These are phyloP conservation scores for Lasioglossum vierecki DNA, from an alignment of 2,888 invertebrate species.

Conservation along the genomic window DNA sequence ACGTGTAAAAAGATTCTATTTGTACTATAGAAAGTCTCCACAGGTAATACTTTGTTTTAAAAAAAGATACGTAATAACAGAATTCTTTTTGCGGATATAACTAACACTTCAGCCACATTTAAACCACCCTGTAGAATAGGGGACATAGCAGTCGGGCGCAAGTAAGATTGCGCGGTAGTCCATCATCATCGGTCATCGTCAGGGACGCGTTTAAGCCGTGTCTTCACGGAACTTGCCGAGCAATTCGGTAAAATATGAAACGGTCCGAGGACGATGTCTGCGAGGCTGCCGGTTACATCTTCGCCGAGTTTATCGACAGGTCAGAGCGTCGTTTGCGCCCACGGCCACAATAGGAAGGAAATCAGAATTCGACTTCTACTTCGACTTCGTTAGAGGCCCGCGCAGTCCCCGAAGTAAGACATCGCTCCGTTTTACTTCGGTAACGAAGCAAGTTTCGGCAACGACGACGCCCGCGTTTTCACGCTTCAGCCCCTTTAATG, in stretches of 20 bases:
- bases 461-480: conserved; percentile 62
- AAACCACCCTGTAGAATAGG: too few species aligned
- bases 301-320: conserved; percentile 18
- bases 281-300: background rate
- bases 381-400: conserved; percentile 12
- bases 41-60: too few species aligned
- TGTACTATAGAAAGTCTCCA: too few species aligned
- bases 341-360: background rate
- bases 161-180: background rate
- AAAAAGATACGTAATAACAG: too few species aligned
- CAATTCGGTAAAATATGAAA: background rate
- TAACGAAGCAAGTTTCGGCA: conserved; percentile 67
- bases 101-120: too few species aligned
- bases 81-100: too few species aligned
- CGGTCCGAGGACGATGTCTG: background rate
- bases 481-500: conserved; percentile 60
- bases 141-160: background rate
- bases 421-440: conserved; percentile 41
- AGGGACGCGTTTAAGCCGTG: background rate
- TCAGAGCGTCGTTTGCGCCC: conserved; percentile 8
- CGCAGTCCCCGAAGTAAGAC: conserved; percentile 35
- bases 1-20: too few species aligned
- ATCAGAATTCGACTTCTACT: conserved; percentile 21
- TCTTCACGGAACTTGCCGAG: background rate
- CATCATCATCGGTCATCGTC: conserved; percentile 8